Conservation (phyloP, 2,888 invertebrate genomes). For the Drosophila putrida region DNA sequence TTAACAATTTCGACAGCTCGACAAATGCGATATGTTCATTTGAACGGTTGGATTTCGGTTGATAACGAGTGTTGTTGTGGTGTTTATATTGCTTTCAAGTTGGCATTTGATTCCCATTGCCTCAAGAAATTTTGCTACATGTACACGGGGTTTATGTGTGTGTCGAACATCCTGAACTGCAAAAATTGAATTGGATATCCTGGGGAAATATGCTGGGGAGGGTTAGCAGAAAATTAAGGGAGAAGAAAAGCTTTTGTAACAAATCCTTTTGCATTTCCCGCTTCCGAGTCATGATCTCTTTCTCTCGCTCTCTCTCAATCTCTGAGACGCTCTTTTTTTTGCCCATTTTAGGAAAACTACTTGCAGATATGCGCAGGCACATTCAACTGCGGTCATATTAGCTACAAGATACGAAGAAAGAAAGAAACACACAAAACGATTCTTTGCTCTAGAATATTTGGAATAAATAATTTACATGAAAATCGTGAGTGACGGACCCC, state of each 20-base stretch:
- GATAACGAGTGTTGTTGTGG: conserved; percentile 46
- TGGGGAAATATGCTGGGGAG: conserved; percentile 23
- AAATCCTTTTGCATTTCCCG: conserved; percentile 33
- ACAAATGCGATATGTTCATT: neutral
- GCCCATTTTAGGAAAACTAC: conserved; percentile 18
- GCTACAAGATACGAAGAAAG: conserved; percentile 66
- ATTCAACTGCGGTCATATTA: conserved; percentile 61
- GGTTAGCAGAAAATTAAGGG: conserved; percentile 13
- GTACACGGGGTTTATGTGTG: conserved; percentile 34
- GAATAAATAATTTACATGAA: conserved; percentile 48
- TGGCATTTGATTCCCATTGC: conserved; percentile 82
- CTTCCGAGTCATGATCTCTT: conserved; percentile 23
- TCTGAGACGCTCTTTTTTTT: conserved; percentile 18
- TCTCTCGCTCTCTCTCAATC: neutral
- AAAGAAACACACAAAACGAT: conserved; percentile 42
- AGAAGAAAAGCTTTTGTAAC: conserved; percentile 24
- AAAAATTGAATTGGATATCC: conserved; percentile 40
- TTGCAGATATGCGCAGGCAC: conserved; percentile 62
- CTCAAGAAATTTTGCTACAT: conserved; percentile 75
- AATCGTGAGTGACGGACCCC: conserved; percentile 1
- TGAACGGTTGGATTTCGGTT: conserved; percentile 19
- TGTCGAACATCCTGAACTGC: conserved; percentile 45
- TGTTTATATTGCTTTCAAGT: conserved; percentile 72
- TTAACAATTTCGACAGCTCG: conserved; percentile 35
- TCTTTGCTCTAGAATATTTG: conserved; percentile 40